Evolutionary conservation across 2,113 vertebrate species (phyloP).

Genomic region (Phainopepla nitens): DNA sequence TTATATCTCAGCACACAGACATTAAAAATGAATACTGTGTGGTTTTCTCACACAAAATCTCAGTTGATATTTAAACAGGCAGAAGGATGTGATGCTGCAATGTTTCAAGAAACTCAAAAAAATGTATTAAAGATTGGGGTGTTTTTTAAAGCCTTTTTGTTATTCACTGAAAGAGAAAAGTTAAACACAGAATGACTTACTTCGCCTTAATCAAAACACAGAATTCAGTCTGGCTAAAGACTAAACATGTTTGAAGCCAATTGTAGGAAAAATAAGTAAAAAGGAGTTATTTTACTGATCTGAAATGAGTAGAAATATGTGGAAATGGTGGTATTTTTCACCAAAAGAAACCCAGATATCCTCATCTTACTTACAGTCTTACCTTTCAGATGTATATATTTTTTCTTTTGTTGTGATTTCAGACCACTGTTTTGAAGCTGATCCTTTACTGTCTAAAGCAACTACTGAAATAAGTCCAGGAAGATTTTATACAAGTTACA

Average conservation of each 20-base stretch:
- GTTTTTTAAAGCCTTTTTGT: neutral
- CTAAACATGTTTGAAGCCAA: neutral
- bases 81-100: neutral
- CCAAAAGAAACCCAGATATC: neutral
- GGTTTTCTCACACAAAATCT: neutral
- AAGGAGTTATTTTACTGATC: accelerated
- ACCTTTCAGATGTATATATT: neutral
- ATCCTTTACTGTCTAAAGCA: neutral
- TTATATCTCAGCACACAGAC: neutral
- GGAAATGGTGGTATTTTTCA: neutral
- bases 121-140: accelerated
- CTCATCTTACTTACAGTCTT: neutral
- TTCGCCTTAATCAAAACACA: neutral
- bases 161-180: neutral
- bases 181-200: neutral
- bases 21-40: neutral
- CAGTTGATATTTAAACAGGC: neutral
- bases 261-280: neutral
- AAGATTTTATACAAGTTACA: neutral
- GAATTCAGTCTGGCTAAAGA: neutral
- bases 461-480: neutral
- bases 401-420: neutral
- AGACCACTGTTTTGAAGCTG: neutral
- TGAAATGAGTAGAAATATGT: neutral
- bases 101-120: neutral